Base-by-base conservation (phyloP, 92 coral and sea anemone genomes). In the Heteractis magnifica region DNA sequence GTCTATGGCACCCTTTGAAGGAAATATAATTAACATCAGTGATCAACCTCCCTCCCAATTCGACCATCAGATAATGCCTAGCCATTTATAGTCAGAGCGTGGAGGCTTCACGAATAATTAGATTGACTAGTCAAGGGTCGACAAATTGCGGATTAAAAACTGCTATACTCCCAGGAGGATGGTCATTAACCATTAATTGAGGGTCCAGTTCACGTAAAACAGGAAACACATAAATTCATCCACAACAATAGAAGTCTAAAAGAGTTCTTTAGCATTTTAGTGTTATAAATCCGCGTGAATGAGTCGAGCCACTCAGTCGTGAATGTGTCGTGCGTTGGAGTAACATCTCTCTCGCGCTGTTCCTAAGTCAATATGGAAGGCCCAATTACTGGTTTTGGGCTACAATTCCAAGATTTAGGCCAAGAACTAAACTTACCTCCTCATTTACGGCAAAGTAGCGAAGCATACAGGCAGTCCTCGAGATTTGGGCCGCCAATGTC, bases 171-270 rank as follows among this genome's bases (percentile, higher is more conserved):
- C 94, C 94, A 89, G 83, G 94, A 88, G 98, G 94, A 92, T 75
- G 83, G 98, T 91, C 98, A 89, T 94, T 91, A 94, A 94, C 88
- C 88, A 91, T 89, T 94, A 94, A 94, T 94, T 94, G 98, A 87
- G 93, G 92, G 85, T 62, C 89, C 92, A 86, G 92, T 89, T 94
- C 94, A 94, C 98, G 98, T 89, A 93, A 91, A 84, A 91, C 98
- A 94, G 98, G 98, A 94, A 94, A 90, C 90, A 93, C 94, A 94
- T 94, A 89, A 94, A 94, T 94, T 94, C 93, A 87, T 65, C 81
- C 88, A 86, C 85, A 89, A 94, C 98, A 94, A 94, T 94, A 90
- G 98, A 80, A 78, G 90, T 81, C 97, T 86, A 88, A 88, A 92
- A 93, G 89, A 90, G 84, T 89, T 83, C 93, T 90, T 89, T 90